These are phyloP conservation scores for Glaucidium brasilianum DNA, from an alignment of 2,113 vertebrate species.

Conservation along the genomic window DNA sequence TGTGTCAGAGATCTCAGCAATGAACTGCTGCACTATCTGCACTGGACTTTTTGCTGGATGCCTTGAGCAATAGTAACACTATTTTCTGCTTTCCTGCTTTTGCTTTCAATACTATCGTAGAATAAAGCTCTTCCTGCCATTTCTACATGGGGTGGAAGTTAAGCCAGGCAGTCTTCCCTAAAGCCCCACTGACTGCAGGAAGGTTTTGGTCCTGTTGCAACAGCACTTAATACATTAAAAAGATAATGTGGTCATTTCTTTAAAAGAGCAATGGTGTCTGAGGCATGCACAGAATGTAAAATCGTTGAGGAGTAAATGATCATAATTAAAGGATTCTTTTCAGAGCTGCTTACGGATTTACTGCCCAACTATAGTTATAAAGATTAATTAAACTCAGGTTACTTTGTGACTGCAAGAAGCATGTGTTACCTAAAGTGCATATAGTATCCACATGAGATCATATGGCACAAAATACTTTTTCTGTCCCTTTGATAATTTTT, in stretches of 20 bases:
- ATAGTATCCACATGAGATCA: too few species aligned
- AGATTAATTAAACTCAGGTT: not conserved
- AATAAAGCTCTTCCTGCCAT: not conserved
- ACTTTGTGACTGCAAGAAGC: not conserved
- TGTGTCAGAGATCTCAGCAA: not conserved
- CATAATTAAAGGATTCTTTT: not conserved
- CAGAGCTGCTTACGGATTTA: not conserved
- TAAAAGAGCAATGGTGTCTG: not conserved
- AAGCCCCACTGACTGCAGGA: not conserved
- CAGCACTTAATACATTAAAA: not conserved
- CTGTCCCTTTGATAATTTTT: not conserved
- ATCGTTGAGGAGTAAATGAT: not conserved
- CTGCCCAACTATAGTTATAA: not conserved
- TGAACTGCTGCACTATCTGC: not conserved
- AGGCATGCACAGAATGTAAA: not conserved
- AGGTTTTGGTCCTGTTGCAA: not conserved
- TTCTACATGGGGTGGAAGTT: not conserved
- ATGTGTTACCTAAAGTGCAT: accelerated
- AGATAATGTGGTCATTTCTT: not conserved
- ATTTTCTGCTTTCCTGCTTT: not conserved
- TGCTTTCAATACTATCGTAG: not conserved
- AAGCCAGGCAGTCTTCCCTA: not conserved
- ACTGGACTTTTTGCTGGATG: not conserved
- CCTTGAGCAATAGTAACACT: not conserved
- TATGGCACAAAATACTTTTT: not conserved